Percentiles rank a stretch among this genome's conserved stretches.
phyloP scores from a whole-genome alignment of 2,113 vertebrate species.

The Bettongia penicillata region DNA sequence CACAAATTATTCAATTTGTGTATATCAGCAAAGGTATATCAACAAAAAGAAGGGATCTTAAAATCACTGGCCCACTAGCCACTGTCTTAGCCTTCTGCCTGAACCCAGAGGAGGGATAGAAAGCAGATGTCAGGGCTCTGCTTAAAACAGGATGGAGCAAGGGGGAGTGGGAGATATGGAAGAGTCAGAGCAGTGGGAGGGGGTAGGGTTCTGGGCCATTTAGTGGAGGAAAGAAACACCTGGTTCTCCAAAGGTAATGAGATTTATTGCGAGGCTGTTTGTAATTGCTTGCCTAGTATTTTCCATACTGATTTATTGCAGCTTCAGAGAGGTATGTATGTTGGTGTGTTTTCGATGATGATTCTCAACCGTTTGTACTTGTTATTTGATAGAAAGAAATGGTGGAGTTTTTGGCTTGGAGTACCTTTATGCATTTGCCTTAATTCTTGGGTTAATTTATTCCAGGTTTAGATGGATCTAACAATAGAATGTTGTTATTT shows the following conservation, averaged over 20 bases:
- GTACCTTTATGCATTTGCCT: neutral
- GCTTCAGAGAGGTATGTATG: constrained; percentile 1
- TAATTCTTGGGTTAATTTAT: neutral
- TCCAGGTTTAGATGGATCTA: neutral
- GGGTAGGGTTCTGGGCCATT: neutral
- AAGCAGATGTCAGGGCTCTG: neutral
- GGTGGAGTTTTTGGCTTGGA: constrained; percentile 2
- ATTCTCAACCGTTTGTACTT: neutral
- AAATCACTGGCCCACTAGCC: constrained; percentile 43
- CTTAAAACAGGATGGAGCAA: neutral
- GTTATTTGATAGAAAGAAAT: neutral
- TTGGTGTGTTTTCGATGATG: neutral
- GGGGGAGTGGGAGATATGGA: neutral
- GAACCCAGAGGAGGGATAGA: neutral
- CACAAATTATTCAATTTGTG: constrained; percentile 30
- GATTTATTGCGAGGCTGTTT: constrained; percentile 48
- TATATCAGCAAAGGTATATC: constrained; percentile 40
- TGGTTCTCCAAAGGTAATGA: constrained; percentile 53
- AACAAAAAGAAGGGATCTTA: constrained; percentile 48
- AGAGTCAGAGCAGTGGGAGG: neutral
- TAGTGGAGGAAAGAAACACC: constrained; percentile 64
- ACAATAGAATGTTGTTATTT: neutral
- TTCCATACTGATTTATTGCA: constrained; percentile 56
- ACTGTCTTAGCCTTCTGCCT: constrained; percentile 29
- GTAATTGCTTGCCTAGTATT: constrained; percentile 47